phyloP scores from a whole-genome alignment of 2,113 vertebrate species.

The Phrynosoma blainvillii region DNA sequence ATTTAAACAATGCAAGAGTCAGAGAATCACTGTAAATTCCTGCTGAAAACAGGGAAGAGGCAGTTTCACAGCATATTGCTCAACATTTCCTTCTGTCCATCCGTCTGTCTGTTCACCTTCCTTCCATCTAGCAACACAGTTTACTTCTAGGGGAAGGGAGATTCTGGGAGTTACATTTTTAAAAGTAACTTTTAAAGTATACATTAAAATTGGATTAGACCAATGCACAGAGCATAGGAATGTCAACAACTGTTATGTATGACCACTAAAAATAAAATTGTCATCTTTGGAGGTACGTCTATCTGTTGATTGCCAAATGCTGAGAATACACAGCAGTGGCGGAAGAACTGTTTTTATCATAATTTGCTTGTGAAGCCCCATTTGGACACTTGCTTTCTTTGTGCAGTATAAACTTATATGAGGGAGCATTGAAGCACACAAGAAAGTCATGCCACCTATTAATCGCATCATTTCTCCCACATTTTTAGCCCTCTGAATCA shows the following conservation, averaged over 20 bases:
- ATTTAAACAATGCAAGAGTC: neutral
- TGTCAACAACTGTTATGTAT: neutral
- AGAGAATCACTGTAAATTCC: neutral
- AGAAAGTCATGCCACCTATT: neutral
- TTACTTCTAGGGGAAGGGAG: too few relatives aligned
- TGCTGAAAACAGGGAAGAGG: neutral
- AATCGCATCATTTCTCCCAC: neutral
- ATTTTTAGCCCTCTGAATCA: neutral
- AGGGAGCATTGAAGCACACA: neutral
- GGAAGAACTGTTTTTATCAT: too few relatives aligned
- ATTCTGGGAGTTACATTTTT: neutral
- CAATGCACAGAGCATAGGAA: neutral
- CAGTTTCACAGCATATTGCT: neutral
- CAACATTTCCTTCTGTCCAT: neutral
- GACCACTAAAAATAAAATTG: neutral
- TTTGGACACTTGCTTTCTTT: too few relatives aligned
- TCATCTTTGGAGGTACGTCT: neutral
- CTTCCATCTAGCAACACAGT: neutral
- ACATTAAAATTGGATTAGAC: neutral
- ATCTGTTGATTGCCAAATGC: neutral
- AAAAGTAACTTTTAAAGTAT: neutral
- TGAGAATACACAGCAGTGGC: neutral
- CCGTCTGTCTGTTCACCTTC: neutral
- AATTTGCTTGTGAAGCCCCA: too few relatives aligned
- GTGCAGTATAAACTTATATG: too few relatives aligned